phyloP scores from a whole-genome alignment of 2,113 vertebrate genomes.

The Anser brachyrhynchus region DNA sequence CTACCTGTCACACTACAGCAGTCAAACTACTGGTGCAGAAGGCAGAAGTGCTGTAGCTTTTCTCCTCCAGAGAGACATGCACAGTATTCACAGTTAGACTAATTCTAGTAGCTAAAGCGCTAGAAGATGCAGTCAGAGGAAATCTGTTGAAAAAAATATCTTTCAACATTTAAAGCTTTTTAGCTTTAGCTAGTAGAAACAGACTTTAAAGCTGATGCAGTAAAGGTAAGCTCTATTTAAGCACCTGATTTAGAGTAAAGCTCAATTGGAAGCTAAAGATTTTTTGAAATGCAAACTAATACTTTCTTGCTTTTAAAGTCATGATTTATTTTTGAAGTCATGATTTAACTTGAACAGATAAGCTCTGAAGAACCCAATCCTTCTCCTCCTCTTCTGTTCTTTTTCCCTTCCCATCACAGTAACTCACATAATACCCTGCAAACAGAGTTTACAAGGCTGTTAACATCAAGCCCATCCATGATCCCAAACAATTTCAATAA shows the following conservation, averaged over 20 bases:
- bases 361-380: not conserved
- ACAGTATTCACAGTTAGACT: not conserved
- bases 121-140: not conserved
- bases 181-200: not conserved
- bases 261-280: not conserved
- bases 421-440: not conserved
- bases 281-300: not conserved
- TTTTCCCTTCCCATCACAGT: not conserved
- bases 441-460: not conserved
- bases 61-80: not conserved
- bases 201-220: not conserved
- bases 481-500: not conserved
- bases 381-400: not conserved
- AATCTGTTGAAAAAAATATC: not conserved
- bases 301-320: not conserved
- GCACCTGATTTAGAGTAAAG: not conserved
- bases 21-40: not conserved
- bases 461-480: not conserved
- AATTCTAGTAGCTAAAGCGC: not conserved
- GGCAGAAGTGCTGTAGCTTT: not conserved
- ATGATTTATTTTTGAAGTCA: not conserved
- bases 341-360: not conserved
- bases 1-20: not conserved
- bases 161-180: not conserved
- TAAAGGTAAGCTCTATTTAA: not conserved